Evolutionary conservation across 2,113 vertebrate genomes (phyloP).

Genomic region (Silurus meridionalis): DNA sequence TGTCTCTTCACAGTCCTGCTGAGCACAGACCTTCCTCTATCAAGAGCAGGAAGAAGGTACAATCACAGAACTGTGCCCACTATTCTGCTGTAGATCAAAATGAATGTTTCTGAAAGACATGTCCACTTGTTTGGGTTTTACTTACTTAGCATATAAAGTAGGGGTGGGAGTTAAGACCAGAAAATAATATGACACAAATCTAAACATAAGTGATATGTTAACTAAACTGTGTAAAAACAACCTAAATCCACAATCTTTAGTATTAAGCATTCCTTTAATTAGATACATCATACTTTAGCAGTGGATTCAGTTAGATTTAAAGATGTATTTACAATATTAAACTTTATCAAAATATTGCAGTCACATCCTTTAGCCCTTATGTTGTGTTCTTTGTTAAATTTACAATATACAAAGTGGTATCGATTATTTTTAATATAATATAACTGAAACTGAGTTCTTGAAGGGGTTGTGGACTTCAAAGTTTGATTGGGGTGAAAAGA

Average conservation of each 20-base stretch:
- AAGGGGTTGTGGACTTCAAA: constrained; percentile 1
- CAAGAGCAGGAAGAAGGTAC: constrained; percentile 30
- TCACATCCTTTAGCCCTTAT: background rate
- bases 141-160: background rate
- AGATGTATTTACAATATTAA: background rate
- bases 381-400: background rate
- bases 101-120: background rate
- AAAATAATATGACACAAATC: background rate
- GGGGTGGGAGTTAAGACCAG: background rate
- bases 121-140: background rate
- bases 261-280: background rate
- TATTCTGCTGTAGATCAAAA: background rate
- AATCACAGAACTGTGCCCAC: constrained; percentile 3
- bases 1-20: constrained; percentile 32
- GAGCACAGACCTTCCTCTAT: constrained; percentile 42
- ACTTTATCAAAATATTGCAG: background rate
- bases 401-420: background rate
- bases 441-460: background rate
- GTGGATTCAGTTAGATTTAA: background rate
- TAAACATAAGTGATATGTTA: background rate
- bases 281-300: background rate
- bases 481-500: constrained; percentile 7
- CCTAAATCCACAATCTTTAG: background rate
- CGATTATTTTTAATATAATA: background rate
- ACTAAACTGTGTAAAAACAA: background rate